A percentile compares a stretch with the other conserved stretches of the same genome.
These are phyloP conservation scores for Tribolium freemani DNA, from an alignment of 2,888 invertebrate genomes.

Conservation along the genomic window DNA sequence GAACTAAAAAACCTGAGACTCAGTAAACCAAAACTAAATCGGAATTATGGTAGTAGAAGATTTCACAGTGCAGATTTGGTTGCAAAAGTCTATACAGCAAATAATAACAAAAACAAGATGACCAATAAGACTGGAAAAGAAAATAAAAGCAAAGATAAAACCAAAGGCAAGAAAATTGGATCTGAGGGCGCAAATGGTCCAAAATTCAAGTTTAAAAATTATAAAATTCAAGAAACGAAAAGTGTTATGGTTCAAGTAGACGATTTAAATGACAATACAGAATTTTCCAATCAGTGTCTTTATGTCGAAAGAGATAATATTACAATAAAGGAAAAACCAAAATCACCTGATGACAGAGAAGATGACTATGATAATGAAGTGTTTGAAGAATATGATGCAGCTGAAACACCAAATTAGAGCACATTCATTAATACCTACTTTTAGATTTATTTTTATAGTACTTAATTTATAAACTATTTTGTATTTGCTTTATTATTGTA, in stretches of 20 bases:
- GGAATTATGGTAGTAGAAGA: constrained; percentile 5
- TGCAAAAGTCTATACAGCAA: background rate
- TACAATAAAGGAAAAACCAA: constrained; percentile 14
- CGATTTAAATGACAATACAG: background rate
- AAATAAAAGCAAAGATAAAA: background rate
- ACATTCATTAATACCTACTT: too few species aligned
- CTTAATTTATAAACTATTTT: background rate
- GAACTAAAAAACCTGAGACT: constrained; percentile 29
- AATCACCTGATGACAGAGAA: constrained; percentile 1
- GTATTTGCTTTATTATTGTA: background rate
- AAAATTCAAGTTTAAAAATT: background rate
- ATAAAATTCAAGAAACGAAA: constrained; percentile 4
- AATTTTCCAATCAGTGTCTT: constrained; percentile 8
- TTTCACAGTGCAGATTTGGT: constrained; percentile 3
- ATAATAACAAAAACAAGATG: background rate
- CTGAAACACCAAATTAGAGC: too few species aligned
- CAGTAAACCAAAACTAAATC: background rate
- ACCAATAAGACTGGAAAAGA: background rate
- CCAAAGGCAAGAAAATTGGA: background rate
- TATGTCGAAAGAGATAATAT: constrained; percentile 31
- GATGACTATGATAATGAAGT: constrained; percentile 28
- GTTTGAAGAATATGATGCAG: constrained; percentile 28
- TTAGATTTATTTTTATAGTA: too few species aligned
- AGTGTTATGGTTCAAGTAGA: constrained; percentile 29
- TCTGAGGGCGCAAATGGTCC: background rate